phyloP scores from a whole-genome alignment of 2,113 vertebrate genomes.

The Tragelaphus imberbis region DNA sequence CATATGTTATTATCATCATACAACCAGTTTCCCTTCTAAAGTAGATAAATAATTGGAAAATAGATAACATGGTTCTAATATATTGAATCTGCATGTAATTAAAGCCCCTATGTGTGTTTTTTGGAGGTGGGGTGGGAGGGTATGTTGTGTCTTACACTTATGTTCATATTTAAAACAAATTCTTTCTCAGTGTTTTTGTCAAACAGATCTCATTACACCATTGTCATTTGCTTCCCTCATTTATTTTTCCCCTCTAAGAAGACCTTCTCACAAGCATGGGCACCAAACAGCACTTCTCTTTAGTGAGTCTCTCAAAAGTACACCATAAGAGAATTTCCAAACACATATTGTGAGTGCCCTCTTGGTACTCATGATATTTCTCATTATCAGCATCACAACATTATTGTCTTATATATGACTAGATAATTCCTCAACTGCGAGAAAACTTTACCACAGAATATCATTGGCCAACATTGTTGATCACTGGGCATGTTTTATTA shows the following conservation, averaged over 20 bases:
- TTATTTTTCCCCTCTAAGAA: background rate
- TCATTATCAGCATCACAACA: background rate
- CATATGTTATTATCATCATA: background rate
- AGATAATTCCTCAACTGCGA: background rate
- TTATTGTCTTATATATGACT: background rate
- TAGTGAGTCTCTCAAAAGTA: background rate
- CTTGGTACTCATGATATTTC: background rate
- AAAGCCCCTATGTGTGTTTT: background rate
- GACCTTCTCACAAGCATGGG: background rate
- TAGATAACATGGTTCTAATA: background rate
- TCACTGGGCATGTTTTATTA: background rate
- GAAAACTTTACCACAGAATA: background rate
- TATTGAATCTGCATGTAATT: background rate
- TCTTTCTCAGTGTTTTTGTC: background rate
- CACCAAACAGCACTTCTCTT: background rate
- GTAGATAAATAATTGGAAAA: background rate
- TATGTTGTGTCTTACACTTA: background rate
- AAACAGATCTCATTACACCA: background rate
- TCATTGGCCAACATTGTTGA: background rate
- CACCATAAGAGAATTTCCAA: background rate
- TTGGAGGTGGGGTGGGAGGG: accelerated
- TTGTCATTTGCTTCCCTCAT: background rate
- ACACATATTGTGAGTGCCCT: background rate
- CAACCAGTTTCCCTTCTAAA: background rate
- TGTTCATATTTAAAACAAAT: background rate